Evolutionary conservation across 2,113 vertebrate species (phyloP).

Genomic region (Upupa epops): DNA sequence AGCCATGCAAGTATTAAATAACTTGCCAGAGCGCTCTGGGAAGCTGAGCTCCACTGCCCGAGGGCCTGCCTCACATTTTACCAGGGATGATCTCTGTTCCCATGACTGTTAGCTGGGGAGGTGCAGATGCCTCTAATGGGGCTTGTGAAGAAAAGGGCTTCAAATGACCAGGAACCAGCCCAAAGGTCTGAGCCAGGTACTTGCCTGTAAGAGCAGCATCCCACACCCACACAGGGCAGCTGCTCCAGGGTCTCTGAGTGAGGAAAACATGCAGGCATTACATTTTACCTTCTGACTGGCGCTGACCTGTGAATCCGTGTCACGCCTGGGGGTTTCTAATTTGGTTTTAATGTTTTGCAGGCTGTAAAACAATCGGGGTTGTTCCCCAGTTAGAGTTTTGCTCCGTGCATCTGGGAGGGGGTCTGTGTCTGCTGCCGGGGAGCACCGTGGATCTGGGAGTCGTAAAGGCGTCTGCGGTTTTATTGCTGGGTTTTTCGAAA

Average conservation of each 20-base stretch:
- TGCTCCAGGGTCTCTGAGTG: background rate
- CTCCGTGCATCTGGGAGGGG: background rate
- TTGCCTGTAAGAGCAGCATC: background rate
- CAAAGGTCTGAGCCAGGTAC: background rate
- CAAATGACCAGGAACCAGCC: background rate
- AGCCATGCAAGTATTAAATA: constrained; percentile 19
- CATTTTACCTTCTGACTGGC: constrained; percentile 26
- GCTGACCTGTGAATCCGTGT: constrained; percentile 33
- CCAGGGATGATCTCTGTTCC: constrained; percentile 4
- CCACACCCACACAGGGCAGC: background rate
- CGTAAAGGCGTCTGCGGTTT: constrained; percentile 62
- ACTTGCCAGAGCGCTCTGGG: constrained; percentile 16
- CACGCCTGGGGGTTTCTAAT: background rate
- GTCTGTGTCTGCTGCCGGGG: background rate
- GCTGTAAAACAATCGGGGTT: constrained; percentile 33
- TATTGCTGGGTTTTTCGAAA: constrained; percentile 50
- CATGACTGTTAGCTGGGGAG: background rate
- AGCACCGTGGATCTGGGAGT: constrained; percentile 9
- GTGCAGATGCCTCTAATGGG: background rate
- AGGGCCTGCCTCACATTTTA: constrained; percentile 2
- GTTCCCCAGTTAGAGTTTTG: background rate
- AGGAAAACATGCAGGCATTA: background rate
- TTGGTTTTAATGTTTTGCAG: background rate
- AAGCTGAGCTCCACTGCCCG: background rate
- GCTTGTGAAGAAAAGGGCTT: constrained; percentile 10